Evolutionary conservation across 1,140 invertebrate genomes (phyloP), one percentile per base, ranked within the genome.

Genomic region (Dendrolimus kikuchii): DNA sequence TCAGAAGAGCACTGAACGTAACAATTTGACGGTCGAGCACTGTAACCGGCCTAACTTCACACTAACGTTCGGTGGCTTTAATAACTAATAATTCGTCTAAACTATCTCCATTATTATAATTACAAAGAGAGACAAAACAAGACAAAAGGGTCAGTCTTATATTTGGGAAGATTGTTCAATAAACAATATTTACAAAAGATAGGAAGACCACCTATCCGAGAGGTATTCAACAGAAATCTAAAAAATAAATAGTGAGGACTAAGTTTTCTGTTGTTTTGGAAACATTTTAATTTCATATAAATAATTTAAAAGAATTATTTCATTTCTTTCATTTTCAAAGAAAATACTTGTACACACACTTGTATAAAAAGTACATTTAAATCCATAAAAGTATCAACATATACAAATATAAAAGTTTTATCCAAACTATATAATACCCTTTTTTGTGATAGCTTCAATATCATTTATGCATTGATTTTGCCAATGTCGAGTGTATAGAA

Each of bases 81-180:
- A 6, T 9, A 4, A 40, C 39, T 40, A n/a, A 40, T 10, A 41
- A 50, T 44, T 9, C 42, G 42, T n/a, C 50, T 23, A 51, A 38
- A 2, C 37, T 7, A 9, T 38, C 42, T 23, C 7, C 5, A 6
- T 7, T 23, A 41, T 61, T 67, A 68, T 67, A 69, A 63, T 71
- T 74, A 82, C 61, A 78, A 79, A 79, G 73, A 86, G 68, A 72
- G 74, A 80, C 66, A 81, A 83, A 85, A 82, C 76, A 81, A 86
- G 78, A 83, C 69, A 81, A 83, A 83, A 77, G 81, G 83, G 72
- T 86, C 83, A 86, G 83, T 86, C 81, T 86, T 86, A 85, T 86
- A 67, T 82, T 86, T 85, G 83, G 83, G 80, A 86, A 85, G 76
- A 77, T 78, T 83, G 78, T 84, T 83, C 69, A 74, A 70, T 82